Evolutionary conservation across 2,888 invertebrate genomes (phyloP).

Genomic region (Axea sp.): DNA sequence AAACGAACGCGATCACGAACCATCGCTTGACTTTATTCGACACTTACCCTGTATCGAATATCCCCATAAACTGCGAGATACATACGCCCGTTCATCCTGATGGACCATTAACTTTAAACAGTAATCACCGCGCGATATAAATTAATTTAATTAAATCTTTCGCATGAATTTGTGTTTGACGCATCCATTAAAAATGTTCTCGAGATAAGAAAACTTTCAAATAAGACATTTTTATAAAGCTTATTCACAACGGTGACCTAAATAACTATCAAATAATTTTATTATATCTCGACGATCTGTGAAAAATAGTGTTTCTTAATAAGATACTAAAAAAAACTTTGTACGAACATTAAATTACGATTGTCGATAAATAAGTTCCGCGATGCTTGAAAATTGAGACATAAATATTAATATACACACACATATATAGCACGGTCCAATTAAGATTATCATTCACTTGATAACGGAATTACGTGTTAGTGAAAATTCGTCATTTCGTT

Average conservation of each 20-base stretch:
- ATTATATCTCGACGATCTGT: too few species aligned
- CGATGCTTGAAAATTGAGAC: conserved; percentile 8
- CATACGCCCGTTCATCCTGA: too few species aligned
- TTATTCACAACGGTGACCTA: conserved; percentile 33
- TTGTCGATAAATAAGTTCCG: conserved; percentile 8
- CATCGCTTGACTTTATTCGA: conserved; percentile 11
- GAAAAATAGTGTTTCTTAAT: conserved; percentile 10
- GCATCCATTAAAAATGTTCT: conserved; percentile 8
- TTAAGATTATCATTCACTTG: conserved; percentile 31
- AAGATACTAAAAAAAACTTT: not conserved
- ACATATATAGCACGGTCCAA: conserved; percentile 9
- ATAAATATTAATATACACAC: conserved; percentile 21
- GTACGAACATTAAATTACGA: conserved; percentile 33
- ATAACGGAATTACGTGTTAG: conserved; percentile 3
- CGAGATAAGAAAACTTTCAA: conserved; percentile 15
- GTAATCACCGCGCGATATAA: too few species aligned
- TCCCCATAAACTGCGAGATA: not conserved
- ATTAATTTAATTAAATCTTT: conserved; percentile 13
- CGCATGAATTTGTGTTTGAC: conserved; percentile 1
- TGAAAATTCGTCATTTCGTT: not conserved
- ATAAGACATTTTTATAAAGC: conserved; percentile 10
- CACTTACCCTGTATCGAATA: conserved; percentile 21
- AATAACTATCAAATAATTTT: conserved; percentile 31
- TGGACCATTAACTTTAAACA: too few species aligned
- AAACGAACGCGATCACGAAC: conserved; percentile 12